These are phyloP conservation scores for Lysandra coridon DNA, from an alignment of 2,888 invertebrate species.

Conservation along the genomic window DNA sequence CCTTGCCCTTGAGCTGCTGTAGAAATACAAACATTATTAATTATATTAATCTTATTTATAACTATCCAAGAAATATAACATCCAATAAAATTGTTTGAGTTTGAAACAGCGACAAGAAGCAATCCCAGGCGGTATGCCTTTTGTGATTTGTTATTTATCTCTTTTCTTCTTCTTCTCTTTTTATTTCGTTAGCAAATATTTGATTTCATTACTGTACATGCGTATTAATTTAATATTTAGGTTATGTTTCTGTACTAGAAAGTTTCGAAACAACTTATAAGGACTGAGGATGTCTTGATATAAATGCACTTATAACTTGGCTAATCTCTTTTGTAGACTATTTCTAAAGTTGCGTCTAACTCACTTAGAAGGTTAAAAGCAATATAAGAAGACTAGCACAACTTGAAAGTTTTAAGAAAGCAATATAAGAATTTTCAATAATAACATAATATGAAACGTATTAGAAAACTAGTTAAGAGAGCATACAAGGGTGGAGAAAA, in stretches of 20 bases:
- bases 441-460: not conserved
- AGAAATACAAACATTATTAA: not conserved
- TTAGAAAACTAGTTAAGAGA: constrained; percentile 13
- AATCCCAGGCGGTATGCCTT: not conserved
- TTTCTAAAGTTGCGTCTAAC: not conserved
- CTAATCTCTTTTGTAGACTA: constrained; percentile 10
- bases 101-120: not conserved
- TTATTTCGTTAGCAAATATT: not conserved
- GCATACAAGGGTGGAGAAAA: not conserved
- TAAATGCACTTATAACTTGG: not conserved
- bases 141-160: constrained; percentile 8
- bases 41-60: not conserved
- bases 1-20: not conserved
- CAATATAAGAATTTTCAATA: constrained; percentile 24
- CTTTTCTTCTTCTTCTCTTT: too few species aligned
- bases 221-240: not conserved
- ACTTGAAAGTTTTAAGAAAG: not conserved
- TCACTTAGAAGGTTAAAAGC: not conserved
- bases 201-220: not conserved
- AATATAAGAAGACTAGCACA: not conserved
- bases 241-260: not conserved
- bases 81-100: not conserved
- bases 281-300: not conserved
- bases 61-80: not conserved
- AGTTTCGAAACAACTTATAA: not conserved